phyloP scores from a whole-genome alignment of 2,888 invertebrate genomes.

The Pinctada fucata region DNA sequence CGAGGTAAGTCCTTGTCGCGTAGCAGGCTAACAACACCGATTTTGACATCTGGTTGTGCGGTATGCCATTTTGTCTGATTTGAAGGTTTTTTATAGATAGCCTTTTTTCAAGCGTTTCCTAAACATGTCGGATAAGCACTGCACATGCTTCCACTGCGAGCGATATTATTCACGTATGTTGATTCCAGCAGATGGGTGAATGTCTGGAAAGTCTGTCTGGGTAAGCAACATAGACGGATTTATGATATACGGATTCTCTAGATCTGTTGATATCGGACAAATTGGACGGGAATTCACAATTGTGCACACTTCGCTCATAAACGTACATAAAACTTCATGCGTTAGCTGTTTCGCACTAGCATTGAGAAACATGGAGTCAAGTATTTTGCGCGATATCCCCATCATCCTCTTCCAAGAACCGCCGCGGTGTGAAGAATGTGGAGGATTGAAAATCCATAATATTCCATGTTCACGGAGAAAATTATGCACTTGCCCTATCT shows the following conservation, averaged over 20 bases:
- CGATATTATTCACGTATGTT: constrained; percentile 39
- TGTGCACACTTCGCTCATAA: constrained; percentile 43
- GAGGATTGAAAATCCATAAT: constrained; percentile 45
- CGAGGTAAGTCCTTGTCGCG: constrained; percentile 29
- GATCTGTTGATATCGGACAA: constrained; percentile 39
- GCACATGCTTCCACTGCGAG: constrained; percentile 41
- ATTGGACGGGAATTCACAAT: constrained; percentile 47
- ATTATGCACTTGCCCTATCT: constrained; percentile 8
- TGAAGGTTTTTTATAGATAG: constrained; percentile 38
- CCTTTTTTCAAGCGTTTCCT: constrained; percentile 41
- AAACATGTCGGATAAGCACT: constrained; percentile 40
- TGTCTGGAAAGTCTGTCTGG: constrained; percentile 19
- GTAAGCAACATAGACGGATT: constrained; percentile 39
- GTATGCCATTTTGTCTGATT: constrained; percentile 38
- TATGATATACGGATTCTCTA: constrained; percentile 37
- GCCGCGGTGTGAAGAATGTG: constrained; percentile 44
- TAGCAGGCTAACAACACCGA: constrained; percentile 43
- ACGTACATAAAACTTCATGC: constrained; percentile 43
- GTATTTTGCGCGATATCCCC: constrained; percentile 27
- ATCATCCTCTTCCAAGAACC: constrained; percentile 43
- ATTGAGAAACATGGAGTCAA: constrained; percentile 38
- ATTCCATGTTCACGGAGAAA: constrained; percentile 18
- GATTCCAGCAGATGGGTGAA: not conserved
- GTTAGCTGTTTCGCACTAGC: constrained; percentile 23
- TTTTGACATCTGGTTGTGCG: constrained; percentile 27